Evolutionary conservation across 2,888 invertebrate genomes (phyloP).

Genomic region (Dexiosoma caninum): DNA sequence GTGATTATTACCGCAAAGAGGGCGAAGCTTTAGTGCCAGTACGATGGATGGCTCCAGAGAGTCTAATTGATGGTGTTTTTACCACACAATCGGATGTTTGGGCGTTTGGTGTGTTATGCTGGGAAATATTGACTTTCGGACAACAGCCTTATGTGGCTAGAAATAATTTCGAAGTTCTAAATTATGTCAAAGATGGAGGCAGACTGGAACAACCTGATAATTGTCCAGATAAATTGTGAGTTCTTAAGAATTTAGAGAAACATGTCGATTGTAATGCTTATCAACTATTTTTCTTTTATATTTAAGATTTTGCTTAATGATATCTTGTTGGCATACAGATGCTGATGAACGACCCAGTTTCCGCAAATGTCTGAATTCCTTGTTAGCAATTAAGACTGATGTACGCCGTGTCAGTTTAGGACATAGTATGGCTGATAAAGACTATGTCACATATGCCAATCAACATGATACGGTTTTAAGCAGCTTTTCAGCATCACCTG

Average conservation of each 20-base stretch:
- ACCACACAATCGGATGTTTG: conserved; percentile 98
- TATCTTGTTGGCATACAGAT: conserved; percentile 91
- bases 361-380: conserved; percentile 84
- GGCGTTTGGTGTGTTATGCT: conserved; percentile 95
- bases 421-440: conserved; percentile 60
- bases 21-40: conserved; percentile 94
- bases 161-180: conserved; percentile 93
- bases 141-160: conserved; percentile 97
- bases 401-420: conserved; percentile 66
- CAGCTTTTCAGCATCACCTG: conserved; percentile 57
- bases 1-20: conserved; percentile 98
- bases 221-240: conserved; percentile 89
- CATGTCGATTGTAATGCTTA: too few relatives aligned
- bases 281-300: conserved; percentile 1
- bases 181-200: conserved; percentile 92
- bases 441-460: conserved; percentile 65
- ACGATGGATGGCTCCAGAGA: conserved; percentile 99
- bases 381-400: conserved; percentile 71
- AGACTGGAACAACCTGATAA: conserved; percentile 88
- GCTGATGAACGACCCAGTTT: conserved; percentile 93
- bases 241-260: conserved; percentile 59
- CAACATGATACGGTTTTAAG: conserved; percentile 59
- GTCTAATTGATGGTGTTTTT: conserved; percentile 95
- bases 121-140: conserved; percentile 98
- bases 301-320: conserved; percentile 88